Evolutionary conservation across 2,113 vertebrate genomes (phyloP).

Genomic region (Gulo gulo): DNA sequence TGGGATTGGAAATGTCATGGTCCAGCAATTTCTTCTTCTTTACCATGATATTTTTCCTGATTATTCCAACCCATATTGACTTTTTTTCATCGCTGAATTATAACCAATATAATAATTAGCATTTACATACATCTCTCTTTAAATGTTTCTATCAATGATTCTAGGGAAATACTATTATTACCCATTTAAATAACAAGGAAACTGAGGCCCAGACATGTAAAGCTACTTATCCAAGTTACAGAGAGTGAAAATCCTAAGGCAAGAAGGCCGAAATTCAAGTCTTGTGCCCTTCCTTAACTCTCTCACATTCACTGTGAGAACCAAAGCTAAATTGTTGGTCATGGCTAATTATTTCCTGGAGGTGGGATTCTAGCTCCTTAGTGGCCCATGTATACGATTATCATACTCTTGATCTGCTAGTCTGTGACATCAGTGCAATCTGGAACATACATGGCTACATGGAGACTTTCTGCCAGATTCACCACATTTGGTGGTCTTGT

Average conservation of each 20-base stretch:
- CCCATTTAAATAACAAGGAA: neutral
- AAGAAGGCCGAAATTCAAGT: neutral
- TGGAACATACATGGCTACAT: neutral
- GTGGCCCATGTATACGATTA: neutral
- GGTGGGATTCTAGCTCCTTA: neutral
- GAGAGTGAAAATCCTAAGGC: neutral
- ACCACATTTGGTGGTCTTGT: neutral
- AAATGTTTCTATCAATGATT: neutral
- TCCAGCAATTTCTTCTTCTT: neutral
- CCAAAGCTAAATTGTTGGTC: neutral
- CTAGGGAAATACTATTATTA: neutral
- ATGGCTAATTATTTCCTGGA: constrained; percentile 24
- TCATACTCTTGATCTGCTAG: neutral
- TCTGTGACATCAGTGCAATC: neutral
- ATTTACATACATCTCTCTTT: neutral
- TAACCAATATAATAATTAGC: neutral
- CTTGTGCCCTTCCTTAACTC: neutral
- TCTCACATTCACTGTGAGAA: neutral
- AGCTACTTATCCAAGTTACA: neutral
- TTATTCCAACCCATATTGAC: neutral
- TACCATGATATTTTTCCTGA: neutral
- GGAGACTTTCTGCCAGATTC: neutral
- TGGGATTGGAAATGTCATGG: neutral
- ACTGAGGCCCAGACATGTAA: neutral
- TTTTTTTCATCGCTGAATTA: neutral